Base-by-base conservation (phyloP, 2,797 vertebrate genomes). In the Meriones psammophilus region DNA sequence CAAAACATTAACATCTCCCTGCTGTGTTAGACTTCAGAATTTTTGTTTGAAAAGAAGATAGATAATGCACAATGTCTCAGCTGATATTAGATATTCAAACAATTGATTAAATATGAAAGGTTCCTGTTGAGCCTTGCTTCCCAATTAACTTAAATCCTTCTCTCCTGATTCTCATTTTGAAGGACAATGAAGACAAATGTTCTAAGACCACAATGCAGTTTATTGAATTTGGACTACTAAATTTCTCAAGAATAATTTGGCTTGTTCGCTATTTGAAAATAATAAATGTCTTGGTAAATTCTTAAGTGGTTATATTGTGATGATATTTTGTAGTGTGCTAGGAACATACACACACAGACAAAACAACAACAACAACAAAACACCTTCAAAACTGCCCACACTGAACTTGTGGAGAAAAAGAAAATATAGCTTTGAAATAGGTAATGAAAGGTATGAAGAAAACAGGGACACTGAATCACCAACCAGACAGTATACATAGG, bases 211-310 rank as follows among this genome's bases (percentile, higher is more conserved):
- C 0, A n/a, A 28, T 83, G 2, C 60, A 12, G 3, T 71, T 62
- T 56, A 64, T 2, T 58, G 14, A 58, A 58, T 28, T 46, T 42
- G 92, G 46, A 85, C 92, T 68, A 28, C 4, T 77, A 85, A 88
- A 79, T 74, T 90, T 73, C 33, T 85, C n/a, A 78, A 69, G 54
- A 71, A 39, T 88, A 64, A 64, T 1, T 8, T 81, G 36, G 9
- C 28, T 71, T 91, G 50, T 64, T 73, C 42, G 69, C 62, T 93
- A 24, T 68, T 89, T 42, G 81, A 18, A 87, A 81, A 71, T 91
- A 8, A 17, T 42, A 36, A 60, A 81, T 64, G 9, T 88, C 28
- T 88, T 88, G 20, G n/a, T 85, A 77, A 73, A 64, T 94, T 88
- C 18, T 89, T 92, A 77, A 60, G 17, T 56, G 15, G 77, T 42